Evolutionary conservation across 2,888 invertebrate genomes (phyloP).

Genomic region (Chironomus tentans): DNA sequence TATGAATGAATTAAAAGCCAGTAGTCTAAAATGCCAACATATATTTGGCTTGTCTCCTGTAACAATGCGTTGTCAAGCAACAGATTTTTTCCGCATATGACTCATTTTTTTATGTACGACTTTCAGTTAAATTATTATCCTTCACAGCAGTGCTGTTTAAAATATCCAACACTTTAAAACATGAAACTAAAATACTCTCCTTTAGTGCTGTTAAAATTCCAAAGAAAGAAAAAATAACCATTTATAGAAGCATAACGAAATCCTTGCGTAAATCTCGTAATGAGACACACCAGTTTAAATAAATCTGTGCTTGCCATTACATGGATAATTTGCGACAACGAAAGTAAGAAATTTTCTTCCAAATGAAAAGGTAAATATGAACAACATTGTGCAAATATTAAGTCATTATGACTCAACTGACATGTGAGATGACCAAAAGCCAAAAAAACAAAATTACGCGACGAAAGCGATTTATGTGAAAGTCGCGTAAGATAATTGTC

Average conservation of each 20-base stretch:
- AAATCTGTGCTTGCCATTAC: no score
- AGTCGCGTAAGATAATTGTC: neutral
- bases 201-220: no score
- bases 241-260: no score
- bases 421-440: neutral
- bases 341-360: constrained; percentile 1
- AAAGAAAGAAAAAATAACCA: neutral
- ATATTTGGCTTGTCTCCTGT: no score
- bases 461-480: neutral
- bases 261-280: neutral
- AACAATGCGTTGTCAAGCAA: no score
- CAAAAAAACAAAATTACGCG: neutral
- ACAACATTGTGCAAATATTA: neutral
- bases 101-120: no score
- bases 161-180: neutral
- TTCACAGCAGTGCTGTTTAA: neutral
- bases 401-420: neutral
- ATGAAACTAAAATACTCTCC: neutral
- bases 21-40: neutral
- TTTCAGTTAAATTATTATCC: neutral
- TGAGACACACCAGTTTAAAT: no score
- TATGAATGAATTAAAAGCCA: neutral
- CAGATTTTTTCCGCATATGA: no score
- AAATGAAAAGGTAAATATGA: neutral
- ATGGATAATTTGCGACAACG: neutral